Evolutionary conservation across 2,888 invertebrate genomes (phyloP), one percentile per base, ranked within the genome.

Genomic region (Hypsopygia costalis): DNA sequence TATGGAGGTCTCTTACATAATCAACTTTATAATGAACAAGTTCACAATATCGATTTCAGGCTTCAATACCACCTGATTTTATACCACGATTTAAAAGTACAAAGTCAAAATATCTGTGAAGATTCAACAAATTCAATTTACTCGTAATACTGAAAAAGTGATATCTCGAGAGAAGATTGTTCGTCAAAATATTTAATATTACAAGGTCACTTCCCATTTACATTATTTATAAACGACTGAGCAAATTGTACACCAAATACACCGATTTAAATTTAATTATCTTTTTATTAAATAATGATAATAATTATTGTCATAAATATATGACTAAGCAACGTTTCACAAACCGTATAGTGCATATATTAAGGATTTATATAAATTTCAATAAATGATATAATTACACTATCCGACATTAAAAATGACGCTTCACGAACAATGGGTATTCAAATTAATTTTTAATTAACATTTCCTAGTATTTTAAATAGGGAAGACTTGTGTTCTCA

Each of bases 171-270:
- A 36, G 16, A 36, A 11, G 38, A 40, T 53, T 49, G 51, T 48
- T 54, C 47, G 47, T 46, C 48, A 41, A 43, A 48, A 36, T 43
- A 4, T 16, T 28, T 40, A 35, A 36, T 44, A 50, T 48, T 43
- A 47, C 60, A 63, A 59, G 60, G 59, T 58, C 62, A 63, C 62
- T 63, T 61, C 54, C 56, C 49, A 49, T 58, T 58, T 58, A 53
- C 51, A 51, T 49, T 59, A 55, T 56, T 50, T 47, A 47, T 33
- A 37, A 37, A 44, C 38, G 20, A 43, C 44, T 55, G 57, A 54
- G 57, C 52, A 57, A 51, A 32, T 43, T 37, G 42, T 37, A 25
- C 20, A 12, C 25, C 25, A 30, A 28, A 29, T 11, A 41, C 35
- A 27, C 20, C 25, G 33, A 40, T 28, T 27, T 8, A 16, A 33